Percentiles rank a stretch among this genome's conserved stretches.
These are phyloP conservation scores for Hassar affinis DNA, from an alignment of 2,113 vertebrate species.

Conservation along the genomic window DNA sequence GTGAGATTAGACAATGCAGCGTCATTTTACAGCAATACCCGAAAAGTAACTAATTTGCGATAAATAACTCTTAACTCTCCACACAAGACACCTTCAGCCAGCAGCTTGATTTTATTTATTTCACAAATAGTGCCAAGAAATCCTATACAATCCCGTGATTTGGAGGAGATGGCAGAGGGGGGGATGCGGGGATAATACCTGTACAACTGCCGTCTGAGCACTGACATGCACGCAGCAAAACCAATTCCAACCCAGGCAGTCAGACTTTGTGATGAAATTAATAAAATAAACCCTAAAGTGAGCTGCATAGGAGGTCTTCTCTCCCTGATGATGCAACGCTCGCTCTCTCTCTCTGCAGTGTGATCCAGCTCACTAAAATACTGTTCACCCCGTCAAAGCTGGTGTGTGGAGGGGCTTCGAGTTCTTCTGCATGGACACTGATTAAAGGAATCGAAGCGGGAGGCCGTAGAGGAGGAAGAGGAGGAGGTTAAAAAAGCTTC, in stretches of 20 bases:
- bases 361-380: constrained; percentile 45
- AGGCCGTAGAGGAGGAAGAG: background rate
- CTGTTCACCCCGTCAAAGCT: constrained; percentile 17
- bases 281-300: constrained; percentile 31
- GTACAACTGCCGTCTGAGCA: constrained; percentile 46
- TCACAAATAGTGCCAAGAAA: constrained; percentile 56
- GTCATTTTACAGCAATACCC: background rate
- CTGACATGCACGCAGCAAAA: constrained; percentile 49
- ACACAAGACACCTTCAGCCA: constrained; percentile 34
- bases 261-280: constrained; percentile 3
- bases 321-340: constrained; percentile 17
- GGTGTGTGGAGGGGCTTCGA: constrained; percentile 19
- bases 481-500: constrained; percentile 46
- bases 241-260: constrained; percentile 46
- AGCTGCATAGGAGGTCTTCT: constrained; percentile 26
- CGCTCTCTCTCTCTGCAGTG: constrained; percentile 1
- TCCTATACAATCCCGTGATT: constrained; percentile 52
- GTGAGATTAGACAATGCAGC: no score
- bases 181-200: constrained; percentile 32
- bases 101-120: constrained; percentile 56
- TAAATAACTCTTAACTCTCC: background rate
- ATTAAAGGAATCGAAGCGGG: constrained; percentile 28
- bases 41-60: background rate
- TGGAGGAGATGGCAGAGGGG: constrained; percentile 13
- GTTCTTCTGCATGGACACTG: constrained; percentile 20